These are phyloP conservation scores for Colostygia pectinataria DNA, from an alignment of 2,888 invertebrate species.

Conservation along the genomic window DNA sequence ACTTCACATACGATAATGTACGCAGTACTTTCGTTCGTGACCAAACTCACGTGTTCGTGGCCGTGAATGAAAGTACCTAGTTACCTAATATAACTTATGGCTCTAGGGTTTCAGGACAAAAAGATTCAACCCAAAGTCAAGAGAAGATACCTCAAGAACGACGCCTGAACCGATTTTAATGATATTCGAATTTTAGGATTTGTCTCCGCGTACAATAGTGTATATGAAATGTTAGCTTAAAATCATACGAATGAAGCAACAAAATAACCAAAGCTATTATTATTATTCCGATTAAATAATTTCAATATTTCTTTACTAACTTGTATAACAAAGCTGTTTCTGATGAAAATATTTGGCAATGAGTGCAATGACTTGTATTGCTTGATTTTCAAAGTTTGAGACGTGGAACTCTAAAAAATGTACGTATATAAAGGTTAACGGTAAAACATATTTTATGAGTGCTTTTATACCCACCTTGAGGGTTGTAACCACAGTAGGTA, in stretches of 20 bases:
- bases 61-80: no score
- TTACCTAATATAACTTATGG: no score
- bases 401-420: constrained; percentile 38
- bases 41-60: no score
- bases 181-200: no score
- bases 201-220: no score
- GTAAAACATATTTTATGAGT: constrained; percentile 40
- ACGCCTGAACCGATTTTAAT: no score
- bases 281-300: neutral
- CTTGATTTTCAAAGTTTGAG: neutral
- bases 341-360: constrained; percentile 6
- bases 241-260: neutral
- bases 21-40: no score
- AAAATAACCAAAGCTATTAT: no score
- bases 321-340: constrained; percentile 1
- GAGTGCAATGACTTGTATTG: constrained; percentile 3
- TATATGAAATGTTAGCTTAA: no score
- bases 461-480: constrained; percentile 30
- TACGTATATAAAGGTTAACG: constrained; percentile 27
- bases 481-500: neutral
- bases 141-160: no score
- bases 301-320: neutral
- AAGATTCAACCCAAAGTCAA: no score
- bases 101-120: no score
- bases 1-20: neutral